Conservation (phyloP, 2,888 invertebrate species). For the Apomyelois bistriatella region DNA sequence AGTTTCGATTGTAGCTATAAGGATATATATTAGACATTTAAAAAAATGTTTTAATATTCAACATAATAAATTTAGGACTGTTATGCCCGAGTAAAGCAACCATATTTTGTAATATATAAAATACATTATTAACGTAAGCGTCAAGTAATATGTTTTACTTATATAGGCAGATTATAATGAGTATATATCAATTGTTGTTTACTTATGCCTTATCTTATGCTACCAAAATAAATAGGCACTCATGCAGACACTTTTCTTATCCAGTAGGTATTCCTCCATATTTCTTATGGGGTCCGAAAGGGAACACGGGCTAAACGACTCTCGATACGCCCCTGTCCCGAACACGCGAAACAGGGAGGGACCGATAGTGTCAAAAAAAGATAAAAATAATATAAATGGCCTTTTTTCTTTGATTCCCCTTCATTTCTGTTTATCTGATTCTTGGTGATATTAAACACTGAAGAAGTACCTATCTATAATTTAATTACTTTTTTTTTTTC, state of each 20-base stretch:
- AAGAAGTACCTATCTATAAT: not conserved
- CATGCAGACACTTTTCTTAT: not conserved
- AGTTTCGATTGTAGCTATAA: too few species aligned
- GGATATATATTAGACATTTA: too few species aligned
- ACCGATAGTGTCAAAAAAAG: constrained; percentile 79
- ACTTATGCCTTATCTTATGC: too few species aligned
- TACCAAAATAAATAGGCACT: constrained; percentile 7
- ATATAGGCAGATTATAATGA: too few species aligned
- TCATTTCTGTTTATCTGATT: constrained; percentile 36
- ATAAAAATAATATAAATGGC: constrained; percentile 78
- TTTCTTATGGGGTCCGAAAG: constrained; percentile 62
- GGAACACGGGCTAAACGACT: constrained; percentile 60
- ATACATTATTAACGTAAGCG: too few species aligned
- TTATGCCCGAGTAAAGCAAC: too few species aligned
- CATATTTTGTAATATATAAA: too few species aligned
- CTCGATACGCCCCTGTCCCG: constrained; percentile 71
- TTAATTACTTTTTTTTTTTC: too few species aligned
- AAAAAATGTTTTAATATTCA: too few species aligned
- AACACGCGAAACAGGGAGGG: constrained; percentile 62
- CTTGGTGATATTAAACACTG: constrained; percentile 6
- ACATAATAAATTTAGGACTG: too few species aligned
- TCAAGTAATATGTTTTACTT: too few species aligned
- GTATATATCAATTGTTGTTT: too few species aligned
- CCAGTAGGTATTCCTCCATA: constrained; percentile 31
- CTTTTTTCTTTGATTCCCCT: constrained; percentile 44